phyloP scores from a whole-genome alignment of 2,797 vertebrate species.

The Argentina silus region DNA sequence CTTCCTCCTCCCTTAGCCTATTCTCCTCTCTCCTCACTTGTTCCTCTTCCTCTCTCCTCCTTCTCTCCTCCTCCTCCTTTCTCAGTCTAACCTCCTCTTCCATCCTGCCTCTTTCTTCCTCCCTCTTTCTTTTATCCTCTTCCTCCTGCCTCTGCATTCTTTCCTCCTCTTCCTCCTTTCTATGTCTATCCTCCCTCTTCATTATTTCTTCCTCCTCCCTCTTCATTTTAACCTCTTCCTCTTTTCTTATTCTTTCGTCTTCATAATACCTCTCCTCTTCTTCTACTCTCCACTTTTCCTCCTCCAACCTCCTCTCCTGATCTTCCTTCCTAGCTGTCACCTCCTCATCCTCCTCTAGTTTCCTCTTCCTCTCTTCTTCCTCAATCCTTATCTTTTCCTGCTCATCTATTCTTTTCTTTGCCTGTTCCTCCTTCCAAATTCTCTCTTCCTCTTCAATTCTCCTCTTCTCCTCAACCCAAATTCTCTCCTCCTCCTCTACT shows the following conservation, averaged over 20 bases:
- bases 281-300: slow-evolving; percentile 1
- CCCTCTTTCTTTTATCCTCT: background rate
- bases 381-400: slow-evolving; percentile 24
- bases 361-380: slow-evolving; percentile 19
- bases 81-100: slow-evolving; percentile 1
- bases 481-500: background rate
- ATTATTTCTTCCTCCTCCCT: slow-evolving; percentile 1
- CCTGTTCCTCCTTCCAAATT: slow-evolving; percentile 20
- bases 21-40: background rate
- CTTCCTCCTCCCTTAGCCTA: slow-evolving; percentile 14
- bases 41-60: background rate
- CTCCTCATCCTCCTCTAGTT: slow-evolving; percentile 23
- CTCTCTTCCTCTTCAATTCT: slow-evolving; percentile 13
- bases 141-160: background rate
- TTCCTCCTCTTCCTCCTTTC: background rate
- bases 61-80: background rate
- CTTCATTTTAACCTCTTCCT: background rate
- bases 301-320: background rate
- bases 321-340: slow-evolving; percentile 10
- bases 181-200: background rate
- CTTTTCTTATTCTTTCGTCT: background rate
- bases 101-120: background rate
- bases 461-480: slow-evolving; percentile 28
- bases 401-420: slow-evolving; percentile 17
- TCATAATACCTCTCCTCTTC: background rate